Base-by-base conservation (phyloP, 2,797 vertebrate genomes). In the Chaetodon trifasciatus region DNA sequence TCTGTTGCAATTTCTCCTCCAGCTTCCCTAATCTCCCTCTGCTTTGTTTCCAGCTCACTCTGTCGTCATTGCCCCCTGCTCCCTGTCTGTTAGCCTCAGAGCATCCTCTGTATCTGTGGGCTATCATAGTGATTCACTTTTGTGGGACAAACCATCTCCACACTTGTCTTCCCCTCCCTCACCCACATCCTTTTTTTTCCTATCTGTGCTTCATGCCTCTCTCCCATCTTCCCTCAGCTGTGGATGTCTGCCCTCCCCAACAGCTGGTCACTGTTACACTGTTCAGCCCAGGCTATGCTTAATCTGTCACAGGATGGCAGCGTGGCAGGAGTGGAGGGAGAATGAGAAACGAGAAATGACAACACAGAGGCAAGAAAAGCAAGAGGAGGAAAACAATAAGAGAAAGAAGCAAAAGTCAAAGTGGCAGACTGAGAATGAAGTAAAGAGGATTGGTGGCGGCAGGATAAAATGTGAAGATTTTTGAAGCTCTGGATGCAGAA, bases 181-280 rank as follows among this genome's bases (percentile, higher is more conserved):
- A 1, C 67, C 55, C 39, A 56, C 71, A 65, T 76, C 74, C 62
- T 46, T 44, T 40, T 61, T 23, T 11, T 23, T 1, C 6, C 56
- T 39, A 3, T 75, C 66, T 61, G 76, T 68, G 56, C 78, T 60
- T 70, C 70, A 50, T 81, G 57, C 69, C 60, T 68, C 78, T 65
- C 74, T 75, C 73, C 76, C 60, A 53, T 62, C 76, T 67, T 70
- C 76, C 66, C 74, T 86, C 70, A 69, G 81, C 75, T 74, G 73
- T 81, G 76, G 79, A 76, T 70, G 68, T 74, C 67, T 77, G 74
- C 81, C 79, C 84, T 83, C 84, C 71, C 76, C 66, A 87, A 87
- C 86, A 92, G 86, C 91, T 93, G 86, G 83, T 75, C 88, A 79
- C 87, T 86, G 84, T 82, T 89, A 76, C 81, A 83, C 79, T 79